Evolutionary conservation across 2,113 vertebrate species (phyloP), one percentile per base, ranked within the genome.

Genomic region (Triplophysa dalaica): DNA sequence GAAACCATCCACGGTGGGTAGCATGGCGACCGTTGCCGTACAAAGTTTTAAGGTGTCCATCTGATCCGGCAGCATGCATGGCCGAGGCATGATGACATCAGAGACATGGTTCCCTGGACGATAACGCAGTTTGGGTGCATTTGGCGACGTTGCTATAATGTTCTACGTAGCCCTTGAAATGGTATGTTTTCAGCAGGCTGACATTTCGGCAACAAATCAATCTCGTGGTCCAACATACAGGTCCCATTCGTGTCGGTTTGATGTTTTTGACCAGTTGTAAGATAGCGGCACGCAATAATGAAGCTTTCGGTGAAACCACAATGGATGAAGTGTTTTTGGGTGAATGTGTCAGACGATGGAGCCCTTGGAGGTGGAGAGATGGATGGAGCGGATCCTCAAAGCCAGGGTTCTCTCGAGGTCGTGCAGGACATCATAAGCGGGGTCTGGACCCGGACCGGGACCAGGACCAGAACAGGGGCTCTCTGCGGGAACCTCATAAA

Each of bases 341-440:
- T 1, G 11, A 41, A 74, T 8, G 63, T 19, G 56, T 95, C 95
- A 99, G 84, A 99, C 98, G 77, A 99, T 81, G 0, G 98, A 99
- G 87, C 98, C 98, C 91, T 99, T 99, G 87, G 97, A 98, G 86
- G 96, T 94, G 54, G 98, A 99, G 83, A 99, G 95, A 90, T 98
- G 97, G 89, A 99, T 99, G 74, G 97, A 99, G 88, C 96, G 97
- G 92, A 99, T 96, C 88, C 98, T 93, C 62, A 93, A 88, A 86
- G 95, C 95, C 91, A 99, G 94, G 86, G 96, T 98, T 90, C 94
- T 96, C 94, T 99, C 96, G 87, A 99, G 95, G 90, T 98, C 96
- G 1, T 91, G 93, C 29, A 99, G 95, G 86, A 99, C 93, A 79
- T 98, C 95, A 33, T 87, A 85, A 82, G 87, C 85, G 81, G 85